Conservation (phyloP, 2,797 vertebrate species). For the Siniperca obscura region DNA sequence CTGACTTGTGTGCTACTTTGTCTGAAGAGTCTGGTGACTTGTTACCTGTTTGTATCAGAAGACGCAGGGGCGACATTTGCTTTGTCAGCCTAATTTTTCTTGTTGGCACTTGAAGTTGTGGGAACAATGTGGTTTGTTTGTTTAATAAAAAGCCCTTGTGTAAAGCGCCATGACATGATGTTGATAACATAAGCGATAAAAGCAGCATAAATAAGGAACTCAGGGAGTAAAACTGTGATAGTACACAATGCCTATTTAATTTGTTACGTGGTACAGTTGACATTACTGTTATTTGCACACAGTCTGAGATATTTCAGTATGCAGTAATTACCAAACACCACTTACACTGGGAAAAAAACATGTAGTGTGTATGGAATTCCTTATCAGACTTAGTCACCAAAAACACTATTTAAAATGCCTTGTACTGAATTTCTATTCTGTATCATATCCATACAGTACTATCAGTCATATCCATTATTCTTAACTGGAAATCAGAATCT, state of each 20-base stretch:
- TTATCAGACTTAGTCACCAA: neutral
- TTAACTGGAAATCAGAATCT: neutral
- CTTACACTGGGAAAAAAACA: neutral
- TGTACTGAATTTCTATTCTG: neutral
- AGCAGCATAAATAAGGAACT: neutral
- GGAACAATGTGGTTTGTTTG: constrained; percentile 43
- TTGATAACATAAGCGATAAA: constrained; percentile 45
- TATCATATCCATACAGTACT: neutral
- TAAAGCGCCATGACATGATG: constrained; percentile 31
- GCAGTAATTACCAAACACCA: neutral
- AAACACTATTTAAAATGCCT: constrained; percentile 3
- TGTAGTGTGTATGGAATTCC: neutral
- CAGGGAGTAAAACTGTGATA: constrained; percentile 6
- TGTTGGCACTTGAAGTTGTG: constrained; percentile 22
- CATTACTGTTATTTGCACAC: constrained; percentile 28
- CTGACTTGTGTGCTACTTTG: constrained; percentile 8
- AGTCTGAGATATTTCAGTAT: constrained; percentile 10
- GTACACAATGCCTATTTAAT: constrained; percentile 5
- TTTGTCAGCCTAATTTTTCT: constrained; percentile 35
- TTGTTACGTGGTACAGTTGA: constrained; percentile 8
- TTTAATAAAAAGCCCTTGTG: constrained; percentile 47
- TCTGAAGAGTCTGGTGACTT: constrained; percentile 9
- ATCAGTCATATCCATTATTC: neutral
- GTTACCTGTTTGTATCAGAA: constrained; percentile 28
- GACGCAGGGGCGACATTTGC: constrained; percentile 10